Base-by-base conservation (phyloP, 2,888 invertebrate genomes). In the Hirtodrosophila alboralis region DNA sequence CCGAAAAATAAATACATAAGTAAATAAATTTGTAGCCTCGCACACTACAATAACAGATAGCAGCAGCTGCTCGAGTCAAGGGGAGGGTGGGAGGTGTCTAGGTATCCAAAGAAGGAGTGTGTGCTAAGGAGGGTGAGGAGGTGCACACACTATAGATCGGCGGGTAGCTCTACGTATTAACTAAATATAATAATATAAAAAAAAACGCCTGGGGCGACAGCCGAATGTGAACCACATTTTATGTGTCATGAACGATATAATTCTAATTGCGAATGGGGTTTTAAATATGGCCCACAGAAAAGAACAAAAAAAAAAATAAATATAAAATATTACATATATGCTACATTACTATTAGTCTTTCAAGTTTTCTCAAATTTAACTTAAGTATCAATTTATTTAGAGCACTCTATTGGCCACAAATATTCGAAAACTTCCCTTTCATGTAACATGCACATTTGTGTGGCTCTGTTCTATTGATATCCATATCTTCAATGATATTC, bases 1-100 rank as follows among this genome's bases (percentile, higher is more conserved):
- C 78, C 52, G 62, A 70, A 71, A 83, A 63, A 65, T 43, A 48
- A 61, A 70, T 69, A 71, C 75, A 74, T 64, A 74, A 79, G 83
- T 77, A 77, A 74, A 74, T 77, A 74, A 71, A 61, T 70, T 60
- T 54, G 45, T 57, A 65, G 52, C 31, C 41, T 30, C 48, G 34
- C 48, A 47, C 43, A 51, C 60, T 41, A 33, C 16, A 44, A 45
- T 43, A 57, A 70, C 44, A 67, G 68, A 70, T 62, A 70, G 70
- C 68, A 73, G 45, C 68, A 69, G 70, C 70, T 67, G 70, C 68
- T 28, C 7, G 49, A 33, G 36, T 13, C 12, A 5, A 6, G 21
- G n/a, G 8, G 12, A 37, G 9, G 18, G 12, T n/a, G 12, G n/a
- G n/a, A n/a, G n/a, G n/a, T n/a, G n/a, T n/a, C n/a, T n/a, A 8